Conservation (phyloP, 2,797 vertebrate species). For the Pangasius krempfi region DNA sequence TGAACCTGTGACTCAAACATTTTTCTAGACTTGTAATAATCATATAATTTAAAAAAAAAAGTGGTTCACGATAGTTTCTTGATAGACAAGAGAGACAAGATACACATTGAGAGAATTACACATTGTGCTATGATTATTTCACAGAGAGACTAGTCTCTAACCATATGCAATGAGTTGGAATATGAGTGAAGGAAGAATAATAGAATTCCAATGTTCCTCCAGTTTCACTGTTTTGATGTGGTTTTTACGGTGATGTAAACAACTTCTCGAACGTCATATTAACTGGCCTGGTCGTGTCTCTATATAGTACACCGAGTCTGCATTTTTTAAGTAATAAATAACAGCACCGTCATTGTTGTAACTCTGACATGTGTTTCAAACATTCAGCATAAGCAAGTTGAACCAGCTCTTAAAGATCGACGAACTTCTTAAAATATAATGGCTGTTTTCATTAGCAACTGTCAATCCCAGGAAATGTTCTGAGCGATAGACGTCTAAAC, state of each 20-base stretch:
- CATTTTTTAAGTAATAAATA: background rate
- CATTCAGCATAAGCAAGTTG: background rate
- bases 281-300: background rate
- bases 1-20: background rate
- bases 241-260: background rate
- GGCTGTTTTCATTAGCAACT: no score
- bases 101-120: no score
- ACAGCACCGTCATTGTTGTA: background rate
- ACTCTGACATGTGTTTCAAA: background rate
- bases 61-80: background rate
- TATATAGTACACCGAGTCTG: background rate
- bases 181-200: no score
- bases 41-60: no score
- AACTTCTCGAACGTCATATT: background rate
- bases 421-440: background rate
- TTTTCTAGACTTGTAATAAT: background rate
- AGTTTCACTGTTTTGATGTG: background rate
- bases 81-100: no score
- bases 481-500: background rate
- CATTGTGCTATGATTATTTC: background rate
- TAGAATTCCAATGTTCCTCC: background rate
- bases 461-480: background rate
- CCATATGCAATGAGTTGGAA: no score
- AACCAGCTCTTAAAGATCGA: background rate
- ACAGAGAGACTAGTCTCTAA: no score